These are phyloP conservation scores for Carapus acus DNA, from an alignment of 2,797 vertebrate species.

Conservation along the genomic window DNA sequence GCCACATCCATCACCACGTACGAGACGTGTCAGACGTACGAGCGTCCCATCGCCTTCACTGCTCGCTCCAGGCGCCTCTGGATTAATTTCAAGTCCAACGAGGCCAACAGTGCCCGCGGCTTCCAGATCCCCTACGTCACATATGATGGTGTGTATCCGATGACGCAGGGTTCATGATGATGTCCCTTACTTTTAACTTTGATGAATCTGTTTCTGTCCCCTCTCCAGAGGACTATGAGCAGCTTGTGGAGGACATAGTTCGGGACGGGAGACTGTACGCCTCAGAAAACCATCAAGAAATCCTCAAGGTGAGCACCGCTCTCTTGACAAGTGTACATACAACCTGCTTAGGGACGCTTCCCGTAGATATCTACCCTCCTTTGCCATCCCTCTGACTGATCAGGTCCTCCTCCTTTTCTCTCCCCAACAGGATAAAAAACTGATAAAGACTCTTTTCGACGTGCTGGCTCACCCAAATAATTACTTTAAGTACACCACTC, in stretches of 20 bases:
- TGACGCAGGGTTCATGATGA: too few species aligned
- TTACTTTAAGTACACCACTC: conserved; percentile 97
- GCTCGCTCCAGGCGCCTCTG: conserved; percentile 94
- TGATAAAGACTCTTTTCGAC: conserved; percentile 98
- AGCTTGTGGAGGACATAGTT: conserved; percentile 97
- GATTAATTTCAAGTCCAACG: conserved; percentile 98
- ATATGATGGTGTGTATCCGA: conserved; percentile 81
- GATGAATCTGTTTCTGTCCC: background rate
- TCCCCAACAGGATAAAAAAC: conserved; percentile 88
- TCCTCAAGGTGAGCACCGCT: conserved; percentile 82
- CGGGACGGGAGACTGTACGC: conserved; percentile 93
- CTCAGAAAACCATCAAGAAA: conserved; percentile 98
- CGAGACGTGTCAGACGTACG: conserved; percentile 97
- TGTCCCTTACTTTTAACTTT: too few species aligned
- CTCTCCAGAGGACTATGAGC: conserved; percentile 91
- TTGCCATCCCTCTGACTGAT: too few species aligned
- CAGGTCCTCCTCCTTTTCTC: conserved; percentile 21
- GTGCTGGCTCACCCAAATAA: conserved; percentile 97
- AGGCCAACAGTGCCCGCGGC: conserved; percentile 91
- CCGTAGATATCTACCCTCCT: too few species aligned
- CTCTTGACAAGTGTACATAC: too few species aligned
- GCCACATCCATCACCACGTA: conserved; percentile 97
- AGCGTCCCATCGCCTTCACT: conserved; percentile 95
- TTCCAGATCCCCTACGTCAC: conserved; percentile 98
- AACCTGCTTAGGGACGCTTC: too few species aligned